Base-by-base conservation (phyloP, 2,888 invertebrate genomes). In the Anthrax anthrax region DNA sequence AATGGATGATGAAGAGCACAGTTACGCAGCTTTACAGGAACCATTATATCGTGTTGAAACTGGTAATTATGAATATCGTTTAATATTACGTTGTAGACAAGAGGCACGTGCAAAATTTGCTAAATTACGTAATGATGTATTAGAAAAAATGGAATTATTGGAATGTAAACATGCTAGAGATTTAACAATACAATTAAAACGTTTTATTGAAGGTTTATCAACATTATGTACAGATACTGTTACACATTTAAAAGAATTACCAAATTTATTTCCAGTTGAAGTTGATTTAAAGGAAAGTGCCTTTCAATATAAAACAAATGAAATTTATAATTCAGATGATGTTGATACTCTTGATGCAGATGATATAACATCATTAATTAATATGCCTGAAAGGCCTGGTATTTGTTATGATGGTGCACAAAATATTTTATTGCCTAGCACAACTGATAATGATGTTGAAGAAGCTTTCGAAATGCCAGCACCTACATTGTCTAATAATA, bases 121-220 rank as follows among this genome's bases (percentile, higher is more conserved):
- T 0, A 80, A 83, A 41, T 69, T 90, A 46, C 77, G 82, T 56
- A 88, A 84, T 6, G 97, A 90, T 66, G 98, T 98, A 0, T 72
- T 97, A 43, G 92, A 97, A 0, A 99, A 99, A 70, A 76, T 99
- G 67, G 98, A 98, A 67, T 71, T 99, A 16, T 69, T 99, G 18
- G 98, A 99, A 62, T 94, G 94, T 62, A 99, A 98, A 68, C 97
- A 97, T 66, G 92, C 97, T 0, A 94, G 95, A 63, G 95, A 97
- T 56, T 82, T 96, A 4, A 91, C 92, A 0, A 81, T 78, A 53
- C 89, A 90, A 56, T 68, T 90, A 9, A 80, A 86, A 50, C 77
- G 85, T 54, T 79, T 96, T 47, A 83, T 95, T 14, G 78, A 84
- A 45, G 90, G 89, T 1, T 73, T 98, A 52, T 81, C 89, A 0